Evolutionary conservation across 2,888 invertebrate genomes (phyloP), one percentile per base, ranked within the genome.

Genomic region (Lathronympha strigana): DNA sequence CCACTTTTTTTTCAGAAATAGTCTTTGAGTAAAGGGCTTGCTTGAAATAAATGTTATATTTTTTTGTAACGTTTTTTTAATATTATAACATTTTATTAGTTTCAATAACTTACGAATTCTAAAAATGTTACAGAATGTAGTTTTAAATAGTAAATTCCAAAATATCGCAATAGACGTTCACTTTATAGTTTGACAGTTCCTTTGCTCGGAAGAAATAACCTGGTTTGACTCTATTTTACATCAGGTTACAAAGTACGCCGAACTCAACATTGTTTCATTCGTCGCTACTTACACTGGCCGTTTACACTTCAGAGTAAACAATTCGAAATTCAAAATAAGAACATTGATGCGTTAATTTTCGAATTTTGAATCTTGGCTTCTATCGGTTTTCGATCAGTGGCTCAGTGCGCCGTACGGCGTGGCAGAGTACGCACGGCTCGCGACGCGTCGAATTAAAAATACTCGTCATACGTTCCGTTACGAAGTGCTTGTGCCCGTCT

Each of bases 321-420:
- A 61, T 67, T 72, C 66, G 49, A 69, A 71, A 73, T 75, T 72
- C 67, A 58, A 71, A 76, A 51, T 61, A 49, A 63, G 55, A 72
- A 72, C 23, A 28, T 28, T 31, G 45, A 64, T 45, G 43, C 51
- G 15, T 36, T 47, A 6, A 21, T 53, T 53, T 76, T 72, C 62
- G 60, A 72, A 71, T 75, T 71, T 71, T 69, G 70, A 63, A 69
- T 23, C 64, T 68, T 68, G 68, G 71, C 25, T 55, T 71, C 80
- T 83, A 85, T 86, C 79, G 82, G 80, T 81, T 82, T 86, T 81
- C 83, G 82, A 84, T 86, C 87, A 88, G 3, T 23, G 11, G 40
- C 15, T 49, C 49, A 57, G 87, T 87, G 77, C 75, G 76, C 79
- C 80, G 78, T 75, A 82, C 75, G 85, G 80, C 83, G 78, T 71